Conservation (phyloP, 2,113 vertebrate species). For the Hystrix brachyura region DNA sequence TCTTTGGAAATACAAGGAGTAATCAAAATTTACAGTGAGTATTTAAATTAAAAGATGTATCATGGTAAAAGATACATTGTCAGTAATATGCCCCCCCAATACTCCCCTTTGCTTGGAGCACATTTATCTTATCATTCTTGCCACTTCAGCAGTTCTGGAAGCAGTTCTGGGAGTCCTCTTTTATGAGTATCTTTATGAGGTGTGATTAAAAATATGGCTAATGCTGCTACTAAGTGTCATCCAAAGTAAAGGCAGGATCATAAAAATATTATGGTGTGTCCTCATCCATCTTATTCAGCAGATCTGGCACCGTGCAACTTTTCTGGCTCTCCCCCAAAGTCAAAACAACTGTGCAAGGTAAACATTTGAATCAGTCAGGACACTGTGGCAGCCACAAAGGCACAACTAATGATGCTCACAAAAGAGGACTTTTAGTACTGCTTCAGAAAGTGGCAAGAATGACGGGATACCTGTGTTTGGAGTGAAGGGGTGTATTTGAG, state of each 20-base stretch:
- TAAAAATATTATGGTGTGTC: not conserved
- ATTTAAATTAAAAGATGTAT: not conserved
- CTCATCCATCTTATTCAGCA: not conserved
- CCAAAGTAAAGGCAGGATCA: not conserved
- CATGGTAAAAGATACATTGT: not conserved
- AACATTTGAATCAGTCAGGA: not conserved
- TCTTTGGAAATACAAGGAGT: not conserved
- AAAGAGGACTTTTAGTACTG: not conserved
- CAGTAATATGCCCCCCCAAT: not conserved
- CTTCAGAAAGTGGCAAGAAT: not conserved
- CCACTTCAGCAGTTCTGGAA: not conserved
- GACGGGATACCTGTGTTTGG: no score
- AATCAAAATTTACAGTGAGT: not conserved
- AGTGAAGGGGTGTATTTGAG: not conserved
- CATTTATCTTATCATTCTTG: not conserved
- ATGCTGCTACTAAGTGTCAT: not conserved
- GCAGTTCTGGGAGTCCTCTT: not conserved
- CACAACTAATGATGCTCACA: not conserved
- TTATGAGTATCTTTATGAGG: not conserved
- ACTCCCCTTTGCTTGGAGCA: not conserved
- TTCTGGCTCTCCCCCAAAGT: not conserved
- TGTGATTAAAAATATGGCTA: not conserved
- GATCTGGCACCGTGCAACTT: not conserved
- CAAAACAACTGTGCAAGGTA: not conserved
- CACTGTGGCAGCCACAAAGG: not conserved